Evolutionary conservation across 2,797 vertebrate genomes (phyloP).

Genomic region (Monodelphis domestica): DNA sequence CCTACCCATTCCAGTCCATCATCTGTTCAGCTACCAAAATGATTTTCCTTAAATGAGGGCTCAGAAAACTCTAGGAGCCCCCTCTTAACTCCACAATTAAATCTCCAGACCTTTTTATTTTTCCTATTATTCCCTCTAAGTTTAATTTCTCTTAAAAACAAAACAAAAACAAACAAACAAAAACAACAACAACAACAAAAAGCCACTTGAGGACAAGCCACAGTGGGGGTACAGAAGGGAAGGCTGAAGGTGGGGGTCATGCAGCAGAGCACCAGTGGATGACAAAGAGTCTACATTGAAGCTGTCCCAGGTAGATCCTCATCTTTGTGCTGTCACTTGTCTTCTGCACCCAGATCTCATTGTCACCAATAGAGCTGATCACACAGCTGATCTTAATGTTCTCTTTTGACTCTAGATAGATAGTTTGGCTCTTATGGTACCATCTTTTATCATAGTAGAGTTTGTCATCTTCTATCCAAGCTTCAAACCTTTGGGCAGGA

Average conservation of each 20-base stretch:
- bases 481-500: constrained; percentile 95
- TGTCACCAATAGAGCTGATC: constrained; percentile 98
- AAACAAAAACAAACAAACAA: constrained; percentile 55
- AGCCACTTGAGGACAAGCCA: constrained; percentile 60
- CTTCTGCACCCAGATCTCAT: constrained; percentile 99
- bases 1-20: neutral
- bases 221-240: constrained; percentile 44
- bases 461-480: constrained; percentile 98
- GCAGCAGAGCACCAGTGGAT: constrained; percentile 97
- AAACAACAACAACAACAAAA: too few species aligned
- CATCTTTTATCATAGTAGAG: constrained; percentile 99
- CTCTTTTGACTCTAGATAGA: constrained; percentile 99
- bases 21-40: neutral
- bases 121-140: constrained; percentile 56
- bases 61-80: neutral
- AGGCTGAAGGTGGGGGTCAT: constrained; percentile 83
- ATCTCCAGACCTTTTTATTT: too few species aligned
- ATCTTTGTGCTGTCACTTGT: constrained; percentile 99
- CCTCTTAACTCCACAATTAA: neutral
- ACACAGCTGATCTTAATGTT: constrained; percentile 99
- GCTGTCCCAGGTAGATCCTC: constrained; percentile 98
- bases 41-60: neutral
- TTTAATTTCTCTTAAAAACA: constrained; percentile 69
- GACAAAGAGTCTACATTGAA: constrained; percentile 98
- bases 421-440: constrained; percentile 99